phyloP scores from a whole-genome alignment of 2,888 invertebrate species.

The Lasioglossum marginatum region DNA sequence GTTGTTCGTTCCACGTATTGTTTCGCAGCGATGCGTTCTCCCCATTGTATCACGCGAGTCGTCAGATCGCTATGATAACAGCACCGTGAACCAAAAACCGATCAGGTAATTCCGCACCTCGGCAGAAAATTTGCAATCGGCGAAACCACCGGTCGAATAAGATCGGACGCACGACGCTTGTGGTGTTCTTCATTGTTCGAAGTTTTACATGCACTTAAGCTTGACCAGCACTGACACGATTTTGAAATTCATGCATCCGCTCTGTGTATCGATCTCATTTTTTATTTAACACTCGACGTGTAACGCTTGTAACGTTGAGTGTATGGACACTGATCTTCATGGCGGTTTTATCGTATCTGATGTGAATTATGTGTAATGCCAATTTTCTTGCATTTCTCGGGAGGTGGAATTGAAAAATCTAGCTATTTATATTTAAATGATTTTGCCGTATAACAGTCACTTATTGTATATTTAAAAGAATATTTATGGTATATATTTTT shows the following conservation, averaged over 20 bases:
- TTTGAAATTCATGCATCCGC: not conserved
- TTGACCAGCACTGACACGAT: not conserved
- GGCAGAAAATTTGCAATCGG: not conserved
- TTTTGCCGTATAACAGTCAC: too few species aligned
- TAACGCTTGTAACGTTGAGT: not conserved
- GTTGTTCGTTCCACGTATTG: not conserved
- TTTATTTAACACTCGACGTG: not conserved
- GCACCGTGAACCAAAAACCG: slow-evolving; percentile 24
- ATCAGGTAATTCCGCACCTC: slow-evolving; percentile 47
- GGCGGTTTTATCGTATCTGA: not conserved
- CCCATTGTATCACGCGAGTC: not conserved
- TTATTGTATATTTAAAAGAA: too few species aligned
- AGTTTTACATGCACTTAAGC: slow-evolving; percentile 5
- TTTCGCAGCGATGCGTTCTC: slow-evolving; percentile 11
- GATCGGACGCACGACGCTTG: slow-evolving; percentile 4
- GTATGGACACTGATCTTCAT: not conserved
- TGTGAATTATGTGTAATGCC: not conserved
- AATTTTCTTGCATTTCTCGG: not conserved
- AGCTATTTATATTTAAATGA: not conserved
- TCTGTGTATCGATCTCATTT: not conserved
- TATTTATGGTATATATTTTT: not conserved
- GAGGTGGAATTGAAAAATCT: not conserved
- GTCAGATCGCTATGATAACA: slow-evolving; percentile 25
- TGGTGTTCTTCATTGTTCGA: slow-evolving; percentile 5
- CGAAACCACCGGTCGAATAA: not conserved